phyloP scores from a whole-genome alignment of 2,113 vertebrate species.

The Hydrolagus affinis region DNA sequence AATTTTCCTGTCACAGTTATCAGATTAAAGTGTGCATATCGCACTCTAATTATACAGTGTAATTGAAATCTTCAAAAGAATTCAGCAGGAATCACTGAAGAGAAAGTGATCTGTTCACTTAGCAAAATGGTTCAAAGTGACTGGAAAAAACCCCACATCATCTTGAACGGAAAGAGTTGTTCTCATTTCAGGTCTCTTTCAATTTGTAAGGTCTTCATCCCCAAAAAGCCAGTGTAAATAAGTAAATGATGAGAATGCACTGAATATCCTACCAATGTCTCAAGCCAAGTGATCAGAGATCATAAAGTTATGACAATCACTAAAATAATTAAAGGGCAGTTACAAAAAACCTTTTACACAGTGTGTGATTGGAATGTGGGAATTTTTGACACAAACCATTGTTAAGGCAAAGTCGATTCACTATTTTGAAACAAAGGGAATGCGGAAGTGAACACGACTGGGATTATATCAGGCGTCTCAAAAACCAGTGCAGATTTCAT shows the following conservation, averaged over 20 bases:
- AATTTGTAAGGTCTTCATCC: neutral
- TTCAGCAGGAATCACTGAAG: neutral
- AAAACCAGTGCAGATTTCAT: too few relatives aligned
- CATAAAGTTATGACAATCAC: neutral
- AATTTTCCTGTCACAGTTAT: neutral
- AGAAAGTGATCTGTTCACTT: neutral
- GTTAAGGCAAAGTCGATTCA: too few relatives aligned
- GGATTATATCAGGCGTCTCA: too few relatives aligned
- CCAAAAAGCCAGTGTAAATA: neutral
- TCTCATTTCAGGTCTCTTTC: neutral
- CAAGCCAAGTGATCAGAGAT: neutral
- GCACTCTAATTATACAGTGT: neutral
- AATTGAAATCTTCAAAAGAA: slow-evolving; percentile 14
- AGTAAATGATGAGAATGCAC: neutral
- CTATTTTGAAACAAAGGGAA: too few relatives aligned
- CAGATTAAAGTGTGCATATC: neutral
- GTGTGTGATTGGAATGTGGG: too few relatives aligned
- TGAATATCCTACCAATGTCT: neutral
- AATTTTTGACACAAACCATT: too few relatives aligned
- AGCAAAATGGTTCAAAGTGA: neutral
- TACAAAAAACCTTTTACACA: too few relatives aligned
- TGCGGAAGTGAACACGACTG: too few relatives aligned
- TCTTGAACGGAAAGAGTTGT: neutral
- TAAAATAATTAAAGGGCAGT: neutral
- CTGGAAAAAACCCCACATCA: neutral